Evolutionary conservation across 2,888 invertebrate species (phyloP).

Genomic region (Salpingus planirostris): DNA sequence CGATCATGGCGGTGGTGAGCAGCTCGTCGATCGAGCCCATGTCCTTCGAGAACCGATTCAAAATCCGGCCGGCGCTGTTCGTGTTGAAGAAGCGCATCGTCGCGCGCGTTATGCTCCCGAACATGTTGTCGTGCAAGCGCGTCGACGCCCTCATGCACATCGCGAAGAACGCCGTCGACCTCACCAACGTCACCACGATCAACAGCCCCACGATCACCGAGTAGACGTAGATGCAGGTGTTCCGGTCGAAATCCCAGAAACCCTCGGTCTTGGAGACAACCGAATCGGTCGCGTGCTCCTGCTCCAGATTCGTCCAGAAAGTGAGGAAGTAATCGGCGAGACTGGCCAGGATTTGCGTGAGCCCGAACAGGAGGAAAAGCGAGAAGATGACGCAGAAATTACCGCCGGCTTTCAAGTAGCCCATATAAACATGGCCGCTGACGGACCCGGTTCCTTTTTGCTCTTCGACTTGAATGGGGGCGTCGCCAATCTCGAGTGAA

Average conservation of each 20-base stretch:
- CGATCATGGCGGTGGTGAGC: slow-evolving; percentile 44
- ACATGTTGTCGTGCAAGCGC: slow-evolving; percentile 47
- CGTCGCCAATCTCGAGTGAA: slow-evolving; percentile 40
- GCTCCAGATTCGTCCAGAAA: slow-evolving; percentile 50
- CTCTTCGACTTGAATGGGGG: slow-evolving; percentile 47
- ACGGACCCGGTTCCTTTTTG: slow-evolving; percentile 52
- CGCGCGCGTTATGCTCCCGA: slow-evolving; percentile 47
- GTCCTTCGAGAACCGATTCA: slow-evolving; percentile 65
- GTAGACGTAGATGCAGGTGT: slow-evolving; percentile 36
- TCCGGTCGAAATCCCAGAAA: slow-evolving; percentile 35
- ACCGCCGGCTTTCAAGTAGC: slow-evolving; percentile 68
- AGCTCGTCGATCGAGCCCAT: slow-evolving; percentile 51
- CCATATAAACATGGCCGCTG: slow-evolving; percentile 49
- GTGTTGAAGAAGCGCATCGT: slow-evolving; percentile 61
- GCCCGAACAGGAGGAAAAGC: slow-evolving; percentile 54
- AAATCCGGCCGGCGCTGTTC: slow-evolving; percentile 52
- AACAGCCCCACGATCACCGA: slow-evolving; percentile 40
- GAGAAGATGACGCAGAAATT: slow-evolving; percentile 54
- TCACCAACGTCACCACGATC: slow-evolving; percentile 39
- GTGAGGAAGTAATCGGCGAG: slow-evolving; percentile 75
- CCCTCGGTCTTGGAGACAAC: slow-evolving; percentile 10
- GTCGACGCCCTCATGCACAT: slow-evolving; percentile 47
- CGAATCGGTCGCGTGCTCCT: slow-evolving; percentile 28
- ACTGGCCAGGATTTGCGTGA: slow-evolving; percentile 68
- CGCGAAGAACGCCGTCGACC: slow-evolving; percentile 47